Evolutionary conservation across 2,113 vertebrate genomes (phyloP).

Genomic region (Limnothrissa miodon): DNA sequence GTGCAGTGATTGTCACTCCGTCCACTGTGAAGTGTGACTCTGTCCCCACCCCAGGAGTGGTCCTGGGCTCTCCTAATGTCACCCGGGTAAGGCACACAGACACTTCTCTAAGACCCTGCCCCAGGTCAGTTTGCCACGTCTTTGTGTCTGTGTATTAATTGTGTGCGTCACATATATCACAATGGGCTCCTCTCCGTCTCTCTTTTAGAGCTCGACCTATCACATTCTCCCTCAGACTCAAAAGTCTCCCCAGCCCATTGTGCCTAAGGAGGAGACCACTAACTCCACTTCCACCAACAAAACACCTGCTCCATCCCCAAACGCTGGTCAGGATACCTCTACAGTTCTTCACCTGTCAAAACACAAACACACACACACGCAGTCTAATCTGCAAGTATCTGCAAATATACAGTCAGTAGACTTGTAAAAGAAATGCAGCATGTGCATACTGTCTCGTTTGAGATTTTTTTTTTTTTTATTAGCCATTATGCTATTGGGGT

Average conservation of each 20-base stretch:
- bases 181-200: too few relatives aligned
- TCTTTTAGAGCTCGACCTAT: conserved; percentile 74
- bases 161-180: too few relatives aligned
- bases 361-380: neutral
- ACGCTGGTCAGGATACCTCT: conserved; percentile 70
- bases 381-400: neutral
- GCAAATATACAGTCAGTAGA: too few relatives aligned
- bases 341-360: conserved; percentile 18
- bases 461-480: too few relatives aligned
- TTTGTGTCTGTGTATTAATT: too few relatives aligned
- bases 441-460: too few relatives aligned
- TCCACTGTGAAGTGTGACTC: conserved; percentile 81
- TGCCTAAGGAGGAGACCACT: conserved; percentile 81
- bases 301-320: conserved; percentile 69
- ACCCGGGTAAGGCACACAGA: conserved; percentile 70
- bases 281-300: conserved; percentile 62
- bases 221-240: conserved; percentile 64
- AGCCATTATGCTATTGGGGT: too few relatives aligned
- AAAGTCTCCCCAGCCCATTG: conserved; percentile 62
- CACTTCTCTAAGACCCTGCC: neutral
- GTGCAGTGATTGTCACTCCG: conserved; percentile 85
- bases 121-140: neutral
- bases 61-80: conserved; percentile 80
- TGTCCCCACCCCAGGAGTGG: conserved; percentile 76
- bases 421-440: too few relatives aligned